Evolutionary conservation across 2,888 invertebrate genomes (phyloP).

Genomic region (Tanypteryx hageni): DNA sequence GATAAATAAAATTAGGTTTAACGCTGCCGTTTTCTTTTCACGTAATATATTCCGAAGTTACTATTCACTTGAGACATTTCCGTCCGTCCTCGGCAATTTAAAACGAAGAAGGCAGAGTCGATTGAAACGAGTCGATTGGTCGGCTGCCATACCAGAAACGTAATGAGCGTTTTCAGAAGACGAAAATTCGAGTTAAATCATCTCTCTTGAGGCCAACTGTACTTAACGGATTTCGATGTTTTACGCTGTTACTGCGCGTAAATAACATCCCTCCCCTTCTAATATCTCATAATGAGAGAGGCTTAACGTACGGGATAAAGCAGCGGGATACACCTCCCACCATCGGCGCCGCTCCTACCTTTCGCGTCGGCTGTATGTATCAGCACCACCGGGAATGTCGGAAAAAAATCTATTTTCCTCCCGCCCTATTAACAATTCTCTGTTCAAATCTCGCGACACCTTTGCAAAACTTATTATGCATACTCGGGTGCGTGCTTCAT

Average conservation of each 20-base stretch:
- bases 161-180: neutral
- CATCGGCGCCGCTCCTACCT: neutral
- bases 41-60: too few relatives aligned
- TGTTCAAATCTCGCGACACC: neutral
- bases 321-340: neutral
- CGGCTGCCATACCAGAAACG: neutral
- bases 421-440: conserved; percentile 7
- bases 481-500: neutral
- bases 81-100: too few relatives aligned
- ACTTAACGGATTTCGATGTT: neutral
- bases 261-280: neutral
- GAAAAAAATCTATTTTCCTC: neutral
- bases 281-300: neutral
- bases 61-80: too few relatives aligned
- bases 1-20: too few relatives aligned
- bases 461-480: neutral
- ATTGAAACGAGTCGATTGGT: too few relatives aligned
- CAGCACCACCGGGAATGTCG: neutral
- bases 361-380: neutral
- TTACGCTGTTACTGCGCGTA: neutral
- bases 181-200: neutral
- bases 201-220: neutral
- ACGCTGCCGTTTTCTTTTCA: too few relatives aligned
- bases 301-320: neutral
- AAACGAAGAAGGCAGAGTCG: too few relatives aligned